These are phyloP conservation scores for Columba livia DNA, from an alignment of 2,113 vertebrate species.

Conservation along the genomic window DNA sequence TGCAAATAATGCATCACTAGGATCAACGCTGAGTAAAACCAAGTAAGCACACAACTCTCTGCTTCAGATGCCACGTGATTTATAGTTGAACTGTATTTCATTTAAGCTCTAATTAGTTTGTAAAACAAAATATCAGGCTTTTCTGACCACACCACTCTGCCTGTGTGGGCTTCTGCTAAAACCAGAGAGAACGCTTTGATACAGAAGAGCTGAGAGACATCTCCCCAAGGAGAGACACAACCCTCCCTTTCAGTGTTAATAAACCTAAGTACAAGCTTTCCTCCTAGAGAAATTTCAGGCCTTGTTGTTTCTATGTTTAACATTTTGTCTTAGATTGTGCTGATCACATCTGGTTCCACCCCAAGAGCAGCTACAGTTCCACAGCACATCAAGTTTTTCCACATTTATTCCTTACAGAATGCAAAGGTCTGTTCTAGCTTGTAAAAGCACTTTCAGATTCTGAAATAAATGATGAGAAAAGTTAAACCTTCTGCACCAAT, in stretches of 20 bases:
- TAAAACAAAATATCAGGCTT: background rate
- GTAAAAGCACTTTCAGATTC: background rate
- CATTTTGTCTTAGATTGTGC: background rate
- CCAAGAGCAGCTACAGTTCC: background rate
- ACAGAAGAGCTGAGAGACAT: background rate
- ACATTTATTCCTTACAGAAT: background rate
- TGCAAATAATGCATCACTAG: background rate
- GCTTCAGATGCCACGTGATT: background rate
- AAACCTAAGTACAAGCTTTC: background rate
- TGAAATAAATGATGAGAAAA: background rate
- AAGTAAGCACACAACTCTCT: background rate
- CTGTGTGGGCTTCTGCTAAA: background rate
- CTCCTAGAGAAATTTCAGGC: background rate
- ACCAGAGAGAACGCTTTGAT: background rate
- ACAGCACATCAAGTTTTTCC: background rate
- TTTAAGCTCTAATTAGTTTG: too few species aligned
- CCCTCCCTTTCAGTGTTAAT: background rate
- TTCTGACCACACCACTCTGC: background rate
- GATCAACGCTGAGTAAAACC: background rate
- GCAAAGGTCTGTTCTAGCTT: background rate
- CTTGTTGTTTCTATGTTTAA: background rate
- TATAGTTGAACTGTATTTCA: background rate
- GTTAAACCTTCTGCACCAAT: background rate
- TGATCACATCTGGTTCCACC: background rate
- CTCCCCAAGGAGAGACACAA: background rate